Base-by-base conservation (phyloP, 2,888 invertebrate genomes). In the Agonopterix heracliana region DNA sequence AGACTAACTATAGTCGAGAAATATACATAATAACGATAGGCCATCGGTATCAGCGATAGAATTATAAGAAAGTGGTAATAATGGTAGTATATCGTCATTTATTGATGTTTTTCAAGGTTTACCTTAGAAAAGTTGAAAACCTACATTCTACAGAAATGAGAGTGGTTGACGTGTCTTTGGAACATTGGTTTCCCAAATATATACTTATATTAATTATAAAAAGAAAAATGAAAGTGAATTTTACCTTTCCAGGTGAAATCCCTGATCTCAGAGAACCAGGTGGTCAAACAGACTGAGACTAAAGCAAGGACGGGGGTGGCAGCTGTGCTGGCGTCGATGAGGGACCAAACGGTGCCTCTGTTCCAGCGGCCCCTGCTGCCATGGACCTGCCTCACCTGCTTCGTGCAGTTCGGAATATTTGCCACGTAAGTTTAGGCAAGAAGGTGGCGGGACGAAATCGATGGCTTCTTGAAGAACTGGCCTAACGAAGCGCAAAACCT, bases 351-450 rank as follows among this genome's bases (percentile, higher is more conserved):
- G 0, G 72, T 82, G 34, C 89, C 86, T 0, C 75, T 93, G 44
- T 91, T 92, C 64, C 79, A 78, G 42, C 63, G 81, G 3, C 91
- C 92, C 0, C 71, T 91, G 3, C 64, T 92, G 9, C 81, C 79
- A 4, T 89, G 89, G 70, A 92, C 92, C 0, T 60, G 80, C 1
- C 80, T 92, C 10, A 83, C 90, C 2, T 91, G 91, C 68, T 84
- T 89, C 49, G 90, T 93, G 12, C 92, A 92, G 67, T 92, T 92
- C 55, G 89, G 91, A 5, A 92, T 92, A 54, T 92, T 93, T 85
- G 92, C 92, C 56, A 92, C 92, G 93, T 93, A 74, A 82, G 42
- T 36, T 2, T 7, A 11, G 17, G n/a, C n/a, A n/a, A n/a, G n/a
- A n/a, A n/a, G n/a, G n/a, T n/a, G n/a, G n/a, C n/a, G n/a, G n/a